phyloP scores from a whole-genome alignment of 64 coral and sea anemone genomes.

The Montipora foliosa region DNA sequence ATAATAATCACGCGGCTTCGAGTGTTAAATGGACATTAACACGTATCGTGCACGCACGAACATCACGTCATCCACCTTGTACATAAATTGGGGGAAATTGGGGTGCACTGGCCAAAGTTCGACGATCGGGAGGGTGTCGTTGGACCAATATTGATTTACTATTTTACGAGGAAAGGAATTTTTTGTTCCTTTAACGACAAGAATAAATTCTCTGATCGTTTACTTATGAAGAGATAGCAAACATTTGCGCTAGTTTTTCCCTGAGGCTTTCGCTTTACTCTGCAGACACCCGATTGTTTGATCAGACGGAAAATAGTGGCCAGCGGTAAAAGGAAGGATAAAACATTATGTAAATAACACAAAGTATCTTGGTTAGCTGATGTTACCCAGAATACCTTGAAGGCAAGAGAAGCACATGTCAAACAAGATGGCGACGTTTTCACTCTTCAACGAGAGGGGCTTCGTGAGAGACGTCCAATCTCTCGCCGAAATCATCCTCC shows the following conservation, averaged over 20 bases:
- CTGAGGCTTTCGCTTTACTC: neutral
- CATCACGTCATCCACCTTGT: neutral
- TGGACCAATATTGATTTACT: neutral
- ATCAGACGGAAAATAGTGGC: neutral
- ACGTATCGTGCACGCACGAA: neutral
- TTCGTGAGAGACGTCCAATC: conserved; percentile 84
- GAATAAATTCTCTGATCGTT: no score
- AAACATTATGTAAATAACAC: neutral
- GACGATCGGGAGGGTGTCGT: neutral
- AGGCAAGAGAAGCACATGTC: neutral
- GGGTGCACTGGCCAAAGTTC: conserved; percentile 3
- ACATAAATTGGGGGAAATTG: neutral
- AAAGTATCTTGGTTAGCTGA: neutral
- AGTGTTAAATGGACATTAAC: neutral
- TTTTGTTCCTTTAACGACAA: no score
- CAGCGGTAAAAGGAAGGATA: neutral
- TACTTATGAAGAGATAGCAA: no score
- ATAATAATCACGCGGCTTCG: neutral
- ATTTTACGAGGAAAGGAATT: neutral
- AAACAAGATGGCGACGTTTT: conserved; percentile 52
- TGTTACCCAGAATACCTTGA: conserved; percentile 12
- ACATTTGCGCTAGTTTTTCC: no score
- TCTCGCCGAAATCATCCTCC: conserved; percentile 84
- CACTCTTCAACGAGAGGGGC: conserved; percentile 37
- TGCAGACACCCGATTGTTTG: neutral